Evolutionary conservation across 2,888 invertebrate species (phyloP).

Genomic region (Cryptocephalus moraei): DNA sequence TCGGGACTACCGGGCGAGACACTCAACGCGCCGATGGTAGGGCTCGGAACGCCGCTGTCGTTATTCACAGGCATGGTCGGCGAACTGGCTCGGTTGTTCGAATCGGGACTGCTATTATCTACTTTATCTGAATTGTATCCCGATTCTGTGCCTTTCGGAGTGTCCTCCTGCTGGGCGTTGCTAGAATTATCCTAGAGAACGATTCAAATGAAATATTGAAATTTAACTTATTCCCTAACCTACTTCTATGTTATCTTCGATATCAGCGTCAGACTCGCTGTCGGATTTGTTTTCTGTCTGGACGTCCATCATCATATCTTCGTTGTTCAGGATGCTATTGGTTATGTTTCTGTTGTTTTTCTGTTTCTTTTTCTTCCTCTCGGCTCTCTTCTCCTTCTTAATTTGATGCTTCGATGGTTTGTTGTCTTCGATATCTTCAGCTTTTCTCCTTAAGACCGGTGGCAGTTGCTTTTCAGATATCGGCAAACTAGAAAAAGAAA

Average conservation of each 20-base stretch:
- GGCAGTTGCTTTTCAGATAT: constrained; percentile 69
- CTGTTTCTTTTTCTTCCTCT: constrained; percentile 45
- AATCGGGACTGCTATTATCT: constrained; percentile 31
- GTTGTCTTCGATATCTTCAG: constrained; percentile 39
- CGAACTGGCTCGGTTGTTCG: constrained; percentile 24
- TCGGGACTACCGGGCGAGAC: constrained; percentile 25
- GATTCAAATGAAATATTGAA: neutral
- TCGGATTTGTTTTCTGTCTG: constrained; percentile 44
- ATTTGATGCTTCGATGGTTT: constrained; percentile 54
- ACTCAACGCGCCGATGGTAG: constrained; percentile 26
- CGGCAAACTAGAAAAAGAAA: constrained; percentile 57
- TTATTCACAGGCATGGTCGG: constrained; percentile 26
- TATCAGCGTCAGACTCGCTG: constrained; percentile 69
- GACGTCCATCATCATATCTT: constrained; percentile 26
- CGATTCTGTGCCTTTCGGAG: constrained; percentile 45
- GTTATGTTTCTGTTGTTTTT: constrained; percentile 25
- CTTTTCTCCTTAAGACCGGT: constrained; percentile 45
- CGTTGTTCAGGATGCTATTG: constrained; percentile 1
- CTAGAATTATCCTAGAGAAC: constrained; percentile 14
- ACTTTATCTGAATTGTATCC: constrained; percentile 56
- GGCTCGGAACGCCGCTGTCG: constrained; percentile 33
- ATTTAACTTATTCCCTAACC: neutral
- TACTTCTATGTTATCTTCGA: constrained; percentile 66
- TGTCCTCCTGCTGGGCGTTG: constrained; percentile 6
- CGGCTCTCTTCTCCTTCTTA: constrained; percentile 52